Base-by-base conservation (phyloP, 2,797 vertebrate species). In the Crypturellus tataupa region DNA sequence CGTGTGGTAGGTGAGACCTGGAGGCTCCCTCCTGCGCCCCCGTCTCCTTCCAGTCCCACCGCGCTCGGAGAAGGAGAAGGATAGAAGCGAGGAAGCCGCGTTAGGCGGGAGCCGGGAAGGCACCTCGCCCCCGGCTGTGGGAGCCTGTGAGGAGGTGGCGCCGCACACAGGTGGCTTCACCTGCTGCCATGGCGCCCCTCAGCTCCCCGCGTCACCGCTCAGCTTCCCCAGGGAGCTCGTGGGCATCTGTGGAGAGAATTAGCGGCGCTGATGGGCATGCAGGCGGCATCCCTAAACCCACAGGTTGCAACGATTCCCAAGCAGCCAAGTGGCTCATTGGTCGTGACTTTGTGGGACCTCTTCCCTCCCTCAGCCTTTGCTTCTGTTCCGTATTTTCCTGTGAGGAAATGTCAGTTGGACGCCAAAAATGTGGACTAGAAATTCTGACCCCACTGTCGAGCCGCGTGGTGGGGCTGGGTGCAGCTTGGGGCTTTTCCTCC, bases 401-500 rank as follows among this genome's bases (percentile, higher is more conserved):
- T 11, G 56, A 70, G 70, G 73, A 35, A 2, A 27, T 56, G 23
- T 29, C 72, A 73, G 69, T 40, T n/a, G 56, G 27, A 53, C 58
- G 15, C 27, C 63, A 31, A 31, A 46, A 53, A 29, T 10, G 6
- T 42, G 35, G 8, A 0, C 18, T 59, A 6, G 77, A n/a, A 15
- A 10, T 8, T 0, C 3, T 39, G 53, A 69, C 0, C 0, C 12
- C 12, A 65, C 63, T 15, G 29, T 33, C 31, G 0, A 72, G 47
- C 31, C 37, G 39, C 1, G n/a, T 29, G 12, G 31, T 0, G 0
- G 16, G 11, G 4, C 18, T 20, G 79, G 18, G 12, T 46, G 16
- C 53, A 51, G 51, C 16, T 12, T 5, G 69, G 46, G 20, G 2
- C 25, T 19, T n/a, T 18, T 27, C 5, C 0, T 59, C 2, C 55